Evolutionary conservation across 2,797 vertebrate species (phyloP).

Genomic region (Agapornis canus): DNA sequence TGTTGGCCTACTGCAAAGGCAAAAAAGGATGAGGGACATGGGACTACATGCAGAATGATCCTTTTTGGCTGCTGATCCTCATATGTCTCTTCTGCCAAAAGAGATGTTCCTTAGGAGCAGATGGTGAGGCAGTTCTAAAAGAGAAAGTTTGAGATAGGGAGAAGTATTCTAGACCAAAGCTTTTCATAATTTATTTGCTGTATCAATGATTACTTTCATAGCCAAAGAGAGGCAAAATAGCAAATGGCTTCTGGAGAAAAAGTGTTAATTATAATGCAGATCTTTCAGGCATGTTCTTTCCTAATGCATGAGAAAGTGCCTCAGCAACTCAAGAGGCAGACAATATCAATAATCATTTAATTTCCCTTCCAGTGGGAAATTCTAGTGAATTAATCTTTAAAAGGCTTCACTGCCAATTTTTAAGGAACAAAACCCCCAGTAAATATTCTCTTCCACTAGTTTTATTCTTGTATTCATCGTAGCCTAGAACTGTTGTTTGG

Average conservation of each 20-base stretch:
- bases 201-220: background rate
- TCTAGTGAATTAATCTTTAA: background rate
- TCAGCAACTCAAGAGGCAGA: background rate
- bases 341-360: background rate
- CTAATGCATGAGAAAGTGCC: background rate
- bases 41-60: background rate
- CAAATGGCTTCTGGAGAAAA: background rate
- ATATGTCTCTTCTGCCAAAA: background rate
- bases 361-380: background rate
- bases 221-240: background rate
- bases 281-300: background rate
- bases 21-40: background rate
- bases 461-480: background rate
- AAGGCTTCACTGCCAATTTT: background rate
- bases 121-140: background rate
- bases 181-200: background rate
- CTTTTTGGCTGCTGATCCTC: background rate
- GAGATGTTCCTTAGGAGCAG: background rate
- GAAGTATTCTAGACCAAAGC: background rate
- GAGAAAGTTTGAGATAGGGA: background rate
- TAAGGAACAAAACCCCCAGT: rapidly evolving
- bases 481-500: background rate
- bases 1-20: background rate
- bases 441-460: background rate
- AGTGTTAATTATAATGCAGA: background rate